A percentile compares a stretch with the other conserved stretches of the same genome.
These are phyloP conservation scores for Panonychus citri DNA, from an alignment of 1,140 invertebrate genomes.

Conservation along the genomic window DNA sequence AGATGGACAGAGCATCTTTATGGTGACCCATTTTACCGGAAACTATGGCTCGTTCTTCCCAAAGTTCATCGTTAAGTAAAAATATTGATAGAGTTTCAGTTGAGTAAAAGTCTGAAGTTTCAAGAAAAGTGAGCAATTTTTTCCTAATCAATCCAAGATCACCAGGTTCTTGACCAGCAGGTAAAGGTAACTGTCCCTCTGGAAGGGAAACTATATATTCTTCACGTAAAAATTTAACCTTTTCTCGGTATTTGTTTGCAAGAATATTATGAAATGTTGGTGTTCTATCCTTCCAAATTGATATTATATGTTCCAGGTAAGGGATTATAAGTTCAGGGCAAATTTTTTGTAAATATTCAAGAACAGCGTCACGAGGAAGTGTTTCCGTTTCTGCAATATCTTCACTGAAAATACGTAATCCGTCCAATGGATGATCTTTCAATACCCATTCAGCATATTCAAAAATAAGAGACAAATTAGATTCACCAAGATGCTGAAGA, in stretches of 20 bases:
- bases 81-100: constrained; percentile 65
- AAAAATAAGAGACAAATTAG: constrained; percentile 72
- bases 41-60: constrained; percentile 79
- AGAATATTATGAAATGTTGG: constrained; percentile 70
- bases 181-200: constrained; percentile 22
- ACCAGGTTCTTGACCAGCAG: constrained; percentile 32
- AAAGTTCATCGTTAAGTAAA: constrained; percentile 58
- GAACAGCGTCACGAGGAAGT: constrained; percentile 52
- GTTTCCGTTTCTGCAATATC: constrained; percentile 65
- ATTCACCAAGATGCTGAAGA: constrained; percentile 62
- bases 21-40: constrained; percentile 62
- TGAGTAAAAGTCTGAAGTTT: constrained; percentile 54
- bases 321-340: constrained; percentile 59
- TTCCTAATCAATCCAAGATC: constrained; percentile 35
- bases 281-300: constrained; percentile 63
- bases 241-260: constrained; percentile 56
- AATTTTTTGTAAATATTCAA: constrained; percentile 61
- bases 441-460: constrained; percentile 87
- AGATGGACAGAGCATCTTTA: constrained; percentile 75
- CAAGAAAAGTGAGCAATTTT: constrained; percentile 62
- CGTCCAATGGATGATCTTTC: constrained; percentile 59
- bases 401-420: constrained; percentile 80
- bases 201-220: constrained; percentile 17
- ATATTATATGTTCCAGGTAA: constrained; percentile 81
- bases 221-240: constrained; percentile 19